These are phyloP conservation scores for Meloidogyne hapla DNA, from an alignment of 1,140 invertebrate species.

Conservation along the genomic window DNA sequence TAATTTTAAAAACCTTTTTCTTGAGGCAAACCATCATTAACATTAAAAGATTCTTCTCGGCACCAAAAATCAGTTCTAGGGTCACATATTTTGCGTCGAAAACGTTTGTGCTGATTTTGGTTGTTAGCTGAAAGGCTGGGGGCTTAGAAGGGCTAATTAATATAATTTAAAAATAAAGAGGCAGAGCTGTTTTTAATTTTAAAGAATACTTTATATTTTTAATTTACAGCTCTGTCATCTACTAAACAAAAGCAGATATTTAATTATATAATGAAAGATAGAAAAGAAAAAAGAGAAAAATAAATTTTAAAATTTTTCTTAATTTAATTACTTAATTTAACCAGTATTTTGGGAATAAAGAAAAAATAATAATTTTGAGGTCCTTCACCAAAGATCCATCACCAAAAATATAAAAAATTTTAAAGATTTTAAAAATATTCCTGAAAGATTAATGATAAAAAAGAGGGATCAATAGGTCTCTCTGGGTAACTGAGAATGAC, in stretches of 20 bases:
- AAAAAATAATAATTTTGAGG: neutral
- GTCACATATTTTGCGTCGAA: conserved; percentile 52
- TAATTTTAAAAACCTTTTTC: conserved; percentile 40
- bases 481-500: too few species aligned
- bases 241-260: neutral
- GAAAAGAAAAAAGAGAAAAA: conserved; percentile 16
- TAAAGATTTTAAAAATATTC: too few species aligned
- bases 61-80: conserved; percentile 64
- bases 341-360: too few species aligned
- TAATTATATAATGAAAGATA: too few species aligned
- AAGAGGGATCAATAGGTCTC: too few species aligned
- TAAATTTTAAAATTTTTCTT: too few species aligned
- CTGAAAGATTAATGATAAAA: too few species aligned
- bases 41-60: conserved; percentile 38
- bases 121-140: neutral
- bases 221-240: too few species aligned
- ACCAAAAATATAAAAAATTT: neutral
- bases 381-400: too few species aligned
- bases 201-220: neutral
- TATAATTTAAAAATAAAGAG: too few species aligned
- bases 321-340: too few species aligned
- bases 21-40: conserved; percentile 20
- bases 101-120: conserved; percentile 1
- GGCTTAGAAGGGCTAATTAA: neutral
- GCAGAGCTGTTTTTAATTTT: neutral